Base-by-base conservation (phyloP, 2,888 invertebrate genomes). In the Linyphia triangularis region DNA sequence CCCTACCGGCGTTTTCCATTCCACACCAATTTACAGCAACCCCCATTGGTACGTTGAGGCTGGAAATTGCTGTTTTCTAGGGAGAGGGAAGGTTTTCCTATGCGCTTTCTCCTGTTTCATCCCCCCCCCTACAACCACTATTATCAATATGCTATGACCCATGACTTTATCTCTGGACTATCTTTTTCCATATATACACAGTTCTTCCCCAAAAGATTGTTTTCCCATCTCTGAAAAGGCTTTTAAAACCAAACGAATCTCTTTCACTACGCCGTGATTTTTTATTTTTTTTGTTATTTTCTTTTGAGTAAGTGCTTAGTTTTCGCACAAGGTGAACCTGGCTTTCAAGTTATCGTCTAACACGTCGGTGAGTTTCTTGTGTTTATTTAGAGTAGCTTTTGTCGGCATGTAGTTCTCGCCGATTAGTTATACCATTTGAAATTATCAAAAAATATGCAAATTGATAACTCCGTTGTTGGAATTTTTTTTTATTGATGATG, bases 261-360 rank as follows among this genome's bases (percentile, higher is more conserved):
- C 30, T 33, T 67, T 6, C 33, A 22, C 24, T 63, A 24, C 22
- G 63, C 4, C 33, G 51, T n/a, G n/a, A 30, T 67, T 30, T 67
- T 67, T 67, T 67, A 67, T 33, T 37, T 67, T 67, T 67, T 67
- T 33, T 28, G 33, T 24, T 59, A 3, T 40, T 40, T 37, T 40
- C 30, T 9, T 10, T 33, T 22, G 22, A 22, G 33, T 59, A 22
- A 75, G 59, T 57, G 30, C 30, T 28, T 30, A 75, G 57, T 30
- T 30, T 57, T 57, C 33, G 40, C 24, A 73, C 57, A n/a, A 63
- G 63, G 33, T 37, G 57, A 37, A 77, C 63, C 37, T 61, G 61
- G 63, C 77, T 63, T 67, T 70, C 61, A 40, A 77, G 77, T 77
- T 63, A 37, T 40, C 61, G 75, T 59, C 24, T 59, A 37, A 30